Evolutionary conservation across 2,888 invertebrate genomes (phyloP), one percentile per base, ranked within the genome.

Genomic region (Habroteleia sp.): DNA sequence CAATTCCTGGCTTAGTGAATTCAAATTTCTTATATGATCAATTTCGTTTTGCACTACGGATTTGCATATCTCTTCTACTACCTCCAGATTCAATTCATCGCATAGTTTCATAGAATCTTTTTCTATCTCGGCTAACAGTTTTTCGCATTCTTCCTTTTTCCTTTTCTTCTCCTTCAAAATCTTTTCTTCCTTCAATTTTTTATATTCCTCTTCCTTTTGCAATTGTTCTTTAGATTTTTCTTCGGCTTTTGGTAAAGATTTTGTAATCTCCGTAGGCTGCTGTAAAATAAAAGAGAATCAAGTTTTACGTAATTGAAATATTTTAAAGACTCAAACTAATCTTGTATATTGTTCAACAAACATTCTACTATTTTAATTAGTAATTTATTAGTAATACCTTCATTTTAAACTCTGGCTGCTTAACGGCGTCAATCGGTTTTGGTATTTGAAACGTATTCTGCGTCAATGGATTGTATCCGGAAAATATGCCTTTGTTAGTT

Each of bases 91-190:
- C 1, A 82, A 31, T 3, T 80, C 71, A 2, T 79, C 52, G 7
- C 80, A 85, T 8, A 85, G 79, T 11, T 81, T 41, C 0, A 77
- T 63, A 0, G 87, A 72, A 37, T 82, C 62, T 14, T 78, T 46
- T 2, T 85, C 81, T 7, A 84, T 74, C 41, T 72, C 37, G 56
- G 62, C 23, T 7, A 65, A 44, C 1, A 50, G 41, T 46, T 69
- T 77, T 6, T 60, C 73, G 6, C 41, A 78, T 17, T 75, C 48
- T 23, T 66, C 80, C 42, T 56, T 69, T 7, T 37, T 39, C 54
- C 42, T 62, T 13, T 8, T 27, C 46, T 77, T 52, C 6, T 62
- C 58, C 14, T 74, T 52, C 16, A 63, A 54, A 73, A 41, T 77
- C 52, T 50, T 79, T 74, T 72, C 79, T 68, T 82, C 79, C 35